phyloP scores from a whole-genome alignment of 2,797 vertebrate genomes.

The Pristis pectinata region DNA sequence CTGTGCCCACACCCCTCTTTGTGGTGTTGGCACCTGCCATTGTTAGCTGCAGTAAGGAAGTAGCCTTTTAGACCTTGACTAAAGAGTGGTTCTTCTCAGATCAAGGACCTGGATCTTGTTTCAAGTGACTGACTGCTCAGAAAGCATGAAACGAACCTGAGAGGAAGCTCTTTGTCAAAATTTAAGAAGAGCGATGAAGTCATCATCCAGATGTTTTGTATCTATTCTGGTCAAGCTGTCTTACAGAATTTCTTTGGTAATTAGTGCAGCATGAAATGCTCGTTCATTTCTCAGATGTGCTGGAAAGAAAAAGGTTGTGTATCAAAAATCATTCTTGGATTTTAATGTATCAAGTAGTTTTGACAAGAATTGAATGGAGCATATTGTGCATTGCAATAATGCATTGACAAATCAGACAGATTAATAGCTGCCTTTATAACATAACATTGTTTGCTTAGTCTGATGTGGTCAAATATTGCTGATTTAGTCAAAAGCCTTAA shows the following conservation, averaged over 20 bases:
- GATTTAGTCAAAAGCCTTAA: constrained; percentile 15
- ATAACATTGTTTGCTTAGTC: background rate
- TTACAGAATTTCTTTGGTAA: background rate
- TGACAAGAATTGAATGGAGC: constrained; percentile 27
- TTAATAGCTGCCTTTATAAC: background rate
- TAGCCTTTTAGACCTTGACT: background rate
- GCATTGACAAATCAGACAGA: background rate
- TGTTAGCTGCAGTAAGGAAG: background rate
- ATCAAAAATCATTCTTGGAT: background rate
- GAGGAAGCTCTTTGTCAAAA: background rate
- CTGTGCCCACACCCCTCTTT: background rate
- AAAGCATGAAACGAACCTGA: background rate
- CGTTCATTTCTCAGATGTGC: background rate
- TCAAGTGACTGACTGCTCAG: background rate
- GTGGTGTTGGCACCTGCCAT: background rate
- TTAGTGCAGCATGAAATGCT: background rate
- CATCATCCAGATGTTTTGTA: background rate
- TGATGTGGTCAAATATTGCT: background rate
- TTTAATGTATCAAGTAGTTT: constrained; percentile 18
- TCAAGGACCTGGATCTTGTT: background rate
- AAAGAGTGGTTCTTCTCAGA: background rate
- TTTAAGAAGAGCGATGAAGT: background rate
- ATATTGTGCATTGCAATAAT: background rate
- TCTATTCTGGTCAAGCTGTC: background rate
- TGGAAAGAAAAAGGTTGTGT: background rate